These are phyloP conservation scores for Acanthococcus lagerstroemiae DNA, from an alignment of 2,888 invertebrate species.

Conservation along the genomic window DNA sequence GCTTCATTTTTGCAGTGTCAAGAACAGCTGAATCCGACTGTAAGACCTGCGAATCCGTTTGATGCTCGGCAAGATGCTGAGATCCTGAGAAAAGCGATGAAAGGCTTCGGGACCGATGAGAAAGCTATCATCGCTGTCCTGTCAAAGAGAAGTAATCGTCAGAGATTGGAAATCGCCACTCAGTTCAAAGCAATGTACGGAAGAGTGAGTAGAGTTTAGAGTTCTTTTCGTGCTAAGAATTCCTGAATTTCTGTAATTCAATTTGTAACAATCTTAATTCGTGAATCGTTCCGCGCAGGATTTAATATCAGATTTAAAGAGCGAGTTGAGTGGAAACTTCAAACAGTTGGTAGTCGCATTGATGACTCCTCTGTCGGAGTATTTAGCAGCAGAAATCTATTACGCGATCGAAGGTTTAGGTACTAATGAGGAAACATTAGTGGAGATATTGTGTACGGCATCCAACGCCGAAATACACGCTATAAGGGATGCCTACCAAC, in stretches of 20 bases:
- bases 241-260: too few relatives aligned
- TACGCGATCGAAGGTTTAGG: constrained; percentile 75
- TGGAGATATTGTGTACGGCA: constrained; percentile 80
- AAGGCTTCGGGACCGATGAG: constrained; percentile 86
- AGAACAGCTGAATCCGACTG: constrained; percentile 59
- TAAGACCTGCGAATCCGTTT: constrained; percentile 64
- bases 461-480: constrained; percentile 73
- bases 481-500: constrained; percentile 65
- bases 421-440: constrained; percentile 73
- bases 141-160: constrained; percentile 68
- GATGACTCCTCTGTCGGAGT: constrained; percentile 75
- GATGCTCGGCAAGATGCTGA: constrained; percentile 71
- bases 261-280: too few relatives aligned
- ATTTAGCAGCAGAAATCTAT: constrained; percentile 71
- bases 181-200: constrained; percentile 80
- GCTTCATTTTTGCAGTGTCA: too few relatives aligned
- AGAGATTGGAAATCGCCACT: constrained; percentile 70
- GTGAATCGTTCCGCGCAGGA: constrained; percentile 35
- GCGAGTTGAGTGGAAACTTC: constrained; percentile 80
- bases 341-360: constrained; percentile 71
- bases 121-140: constrained; percentile 76
- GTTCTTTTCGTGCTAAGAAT: too few relatives aligned
- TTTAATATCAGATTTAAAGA: constrained; percentile 70
- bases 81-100: constrained; percentile 78
- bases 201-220: constrained; percentile 60